Evolutionary conservation across 2,113 vertebrate genomes (phyloP).

Genomic region (Pristiophorus japonicus): DNA sequence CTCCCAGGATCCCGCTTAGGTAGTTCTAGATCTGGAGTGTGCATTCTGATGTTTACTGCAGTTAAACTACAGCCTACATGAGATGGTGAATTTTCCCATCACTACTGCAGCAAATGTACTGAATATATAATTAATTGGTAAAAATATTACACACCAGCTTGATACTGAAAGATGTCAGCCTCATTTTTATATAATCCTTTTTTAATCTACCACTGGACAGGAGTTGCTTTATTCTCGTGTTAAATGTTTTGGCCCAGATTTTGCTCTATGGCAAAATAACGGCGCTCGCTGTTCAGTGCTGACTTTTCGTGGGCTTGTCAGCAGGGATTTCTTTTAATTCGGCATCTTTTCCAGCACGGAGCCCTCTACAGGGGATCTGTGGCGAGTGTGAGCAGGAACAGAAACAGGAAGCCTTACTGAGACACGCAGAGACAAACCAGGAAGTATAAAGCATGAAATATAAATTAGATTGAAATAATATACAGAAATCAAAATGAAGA

Average conservation of each 20-base stretch:
- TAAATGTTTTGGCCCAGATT: not conserved
- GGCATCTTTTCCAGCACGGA: not conserved
- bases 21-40: not conserved
- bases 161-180: not conserved
- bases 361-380: not conserved
- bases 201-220: not conserved
- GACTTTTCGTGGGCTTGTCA: not conserved
- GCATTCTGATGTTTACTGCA: not conserved
- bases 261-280: not conserved
- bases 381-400: not conserved
- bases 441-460: not conserved
- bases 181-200: not conserved
- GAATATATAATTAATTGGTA: not conserved
- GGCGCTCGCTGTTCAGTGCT: not conserved
- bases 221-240: not conserved
- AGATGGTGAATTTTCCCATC: not conserved
- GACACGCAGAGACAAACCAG: not conserved
- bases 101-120: not conserved
- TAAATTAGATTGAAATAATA: not conserved
- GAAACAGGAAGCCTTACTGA: not conserved
- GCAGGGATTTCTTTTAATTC: not conserved
- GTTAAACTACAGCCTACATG: not conserved
- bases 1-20: not conserved
- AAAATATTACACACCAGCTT: not conserved
- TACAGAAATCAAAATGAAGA: not conserved